Evolutionary conservation across 2,113 vertebrate species (phyloP).

Genomic region (Plestiodon gilberti): DNA sequence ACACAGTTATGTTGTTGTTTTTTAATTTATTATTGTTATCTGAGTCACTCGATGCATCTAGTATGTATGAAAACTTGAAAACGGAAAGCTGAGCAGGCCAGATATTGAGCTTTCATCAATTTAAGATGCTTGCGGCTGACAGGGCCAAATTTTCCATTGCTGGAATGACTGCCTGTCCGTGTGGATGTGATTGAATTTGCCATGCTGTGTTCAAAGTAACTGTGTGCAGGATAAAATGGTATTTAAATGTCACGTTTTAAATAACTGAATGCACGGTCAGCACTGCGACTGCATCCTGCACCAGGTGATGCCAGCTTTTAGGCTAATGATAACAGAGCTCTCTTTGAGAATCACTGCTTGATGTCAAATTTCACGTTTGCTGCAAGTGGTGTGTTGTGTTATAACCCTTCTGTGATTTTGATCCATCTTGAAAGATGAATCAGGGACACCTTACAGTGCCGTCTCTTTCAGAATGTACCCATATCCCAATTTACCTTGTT

Average conservation of each 20-base stretch:
- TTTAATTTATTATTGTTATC: conserved; percentile 25
- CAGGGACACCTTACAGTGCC: no score
- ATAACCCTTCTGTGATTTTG: neutral
- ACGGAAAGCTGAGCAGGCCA: neutral
- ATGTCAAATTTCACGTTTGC: neutral
- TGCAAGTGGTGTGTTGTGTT: neutral
- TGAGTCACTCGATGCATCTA: neutral
- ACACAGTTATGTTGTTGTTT: conserved; percentile 7
- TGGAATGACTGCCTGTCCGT: neutral
- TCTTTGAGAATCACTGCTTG: neutral
- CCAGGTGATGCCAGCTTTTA: neutral
- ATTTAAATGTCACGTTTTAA: conserved; percentile 12
- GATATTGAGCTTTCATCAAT: conserved; percentile 22
- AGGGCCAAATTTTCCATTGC: neutral
- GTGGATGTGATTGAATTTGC: conserved; percentile 27
- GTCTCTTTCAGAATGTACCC: no score
- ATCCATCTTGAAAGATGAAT: neutral
- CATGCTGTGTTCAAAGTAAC: conserved; percentile 5
- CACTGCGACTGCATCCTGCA: neutral
- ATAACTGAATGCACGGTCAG: neutral
- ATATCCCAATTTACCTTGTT: no score
- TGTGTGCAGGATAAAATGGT: neutral
- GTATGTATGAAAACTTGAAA: neutral
- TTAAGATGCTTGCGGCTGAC: conserved; percentile 14
- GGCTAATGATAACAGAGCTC: neutral